These are phyloP conservation scores for Gryllus bimaculatus DNA, from an alignment of 1,140 invertebrate species.

Conservation along the genomic window DNA sequence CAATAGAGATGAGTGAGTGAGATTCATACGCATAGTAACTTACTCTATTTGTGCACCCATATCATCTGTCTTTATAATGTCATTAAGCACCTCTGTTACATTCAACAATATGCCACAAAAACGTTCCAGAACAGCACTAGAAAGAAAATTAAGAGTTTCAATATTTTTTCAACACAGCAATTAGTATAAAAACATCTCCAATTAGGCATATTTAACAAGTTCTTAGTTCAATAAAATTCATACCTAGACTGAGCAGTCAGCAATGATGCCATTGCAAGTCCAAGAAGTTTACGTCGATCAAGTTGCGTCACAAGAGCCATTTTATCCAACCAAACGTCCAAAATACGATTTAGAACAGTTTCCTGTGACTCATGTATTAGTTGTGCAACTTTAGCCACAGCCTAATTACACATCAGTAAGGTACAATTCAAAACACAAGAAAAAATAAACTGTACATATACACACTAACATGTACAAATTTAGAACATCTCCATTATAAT, in stretches of 20 bases:
- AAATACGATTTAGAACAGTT: slow-evolving; percentile 52
- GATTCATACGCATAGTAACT: slow-evolving; percentile 30
- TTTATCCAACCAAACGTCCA: slow-evolving; percentile 69
- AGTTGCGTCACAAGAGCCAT: slow-evolving; percentile 66
- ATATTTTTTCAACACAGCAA: no score
- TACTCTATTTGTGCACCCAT: slow-evolving; percentile 56
- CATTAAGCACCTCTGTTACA: slow-evolving; percentile 76
- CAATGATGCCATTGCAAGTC: slow-evolving; percentile 71
- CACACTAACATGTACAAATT: no score
- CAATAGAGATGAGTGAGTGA: neutral
- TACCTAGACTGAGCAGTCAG: slow-evolving; percentile 50
- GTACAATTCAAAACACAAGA: neutral
- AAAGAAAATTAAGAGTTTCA: slow-evolving; percentile 23
- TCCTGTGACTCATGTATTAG: slow-evolving; percentile 34
- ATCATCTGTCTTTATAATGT: slow-evolving; percentile 67
- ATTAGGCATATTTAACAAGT: no score
- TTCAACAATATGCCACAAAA: slow-evolving; percentile 66
- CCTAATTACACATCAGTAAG: slow-evolving; percentile 32
- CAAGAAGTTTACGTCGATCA: slow-evolving; percentile 71
- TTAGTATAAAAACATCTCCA: no score
- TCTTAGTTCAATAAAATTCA: slow-evolving; percentile 17
- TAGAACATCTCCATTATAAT: no score
- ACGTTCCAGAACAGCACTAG: slow-evolving; percentile 53
- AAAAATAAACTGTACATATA: no score
- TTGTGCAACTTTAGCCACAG: slow-evolving; percentile 35